Percentiles rank a stretch among this genome's conserved stretches.
Conservation (phyloP, 2,888 invertebrate genomes). For the Leptarthrus brevirostris region DNA sequence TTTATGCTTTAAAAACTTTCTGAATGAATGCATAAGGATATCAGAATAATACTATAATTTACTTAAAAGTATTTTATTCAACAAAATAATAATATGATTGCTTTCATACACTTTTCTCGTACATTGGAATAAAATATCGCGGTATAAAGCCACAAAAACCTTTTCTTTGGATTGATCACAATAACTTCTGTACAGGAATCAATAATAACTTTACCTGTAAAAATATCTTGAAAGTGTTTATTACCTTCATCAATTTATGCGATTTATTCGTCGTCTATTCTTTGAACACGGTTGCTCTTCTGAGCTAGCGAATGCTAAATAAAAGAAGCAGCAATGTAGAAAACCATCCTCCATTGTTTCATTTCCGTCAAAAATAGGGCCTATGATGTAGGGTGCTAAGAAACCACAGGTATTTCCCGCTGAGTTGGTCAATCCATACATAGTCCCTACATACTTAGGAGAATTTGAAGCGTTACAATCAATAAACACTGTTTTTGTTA, state of each 20-base stretch:
- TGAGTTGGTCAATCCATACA: constrained; percentile 87
- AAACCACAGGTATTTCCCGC: constrained; percentile 86
- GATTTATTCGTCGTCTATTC: constrained; percentile 53
- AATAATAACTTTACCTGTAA: neutral
- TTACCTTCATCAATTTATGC: neutral
- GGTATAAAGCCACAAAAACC: no score
- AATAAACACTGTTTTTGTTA: no score
- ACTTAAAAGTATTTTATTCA: no score
- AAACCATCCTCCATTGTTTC: constrained; percentile 72
- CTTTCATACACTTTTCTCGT: no score
- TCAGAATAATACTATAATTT: no score
- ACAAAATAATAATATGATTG: no score
- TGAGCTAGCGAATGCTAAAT: constrained; percentile 82
- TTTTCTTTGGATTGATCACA: constrained; percentile 11
- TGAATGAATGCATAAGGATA: no score
- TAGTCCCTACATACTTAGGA: constrained; percentile 84
- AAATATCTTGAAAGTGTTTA: neutral
- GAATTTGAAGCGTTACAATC: constrained; percentile 79
- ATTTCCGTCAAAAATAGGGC: constrained; percentile 73
- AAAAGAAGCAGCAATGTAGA: constrained; percentile 84
- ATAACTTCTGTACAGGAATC: neutral
- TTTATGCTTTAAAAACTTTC: no score
- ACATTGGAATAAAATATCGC: no score
- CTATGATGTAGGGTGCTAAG: constrained; percentile 82
- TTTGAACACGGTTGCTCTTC: constrained; percentile 76